phyloP scores from a whole-genome alignment of 1,140 invertebrate species.

The Kradibia gibbosae region DNA sequence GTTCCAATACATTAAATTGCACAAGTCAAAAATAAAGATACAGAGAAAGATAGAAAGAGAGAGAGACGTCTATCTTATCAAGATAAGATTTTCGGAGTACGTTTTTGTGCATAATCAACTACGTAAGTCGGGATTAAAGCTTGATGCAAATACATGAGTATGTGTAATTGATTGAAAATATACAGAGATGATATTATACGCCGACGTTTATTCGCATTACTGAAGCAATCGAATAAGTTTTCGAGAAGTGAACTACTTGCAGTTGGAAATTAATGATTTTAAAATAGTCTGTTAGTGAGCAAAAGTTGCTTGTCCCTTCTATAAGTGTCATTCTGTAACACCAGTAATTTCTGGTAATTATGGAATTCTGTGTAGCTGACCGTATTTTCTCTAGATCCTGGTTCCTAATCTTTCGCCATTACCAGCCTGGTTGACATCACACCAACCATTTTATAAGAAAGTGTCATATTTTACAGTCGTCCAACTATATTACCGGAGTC shows the following conservation, averaged over 20 bases:
- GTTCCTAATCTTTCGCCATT: not conserved
- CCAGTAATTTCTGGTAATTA: slow-evolving; percentile 16
- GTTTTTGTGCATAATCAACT: slow-evolving; percentile 12
- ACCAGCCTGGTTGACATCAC: not conserved
- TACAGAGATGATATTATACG: slow-evolving; percentile 22
- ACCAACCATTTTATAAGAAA: not conserved
- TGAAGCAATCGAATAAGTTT: not conserved
- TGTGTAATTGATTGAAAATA: slow-evolving; percentile 12
- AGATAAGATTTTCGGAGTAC: not conserved
- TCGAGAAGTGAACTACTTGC: not conserved
- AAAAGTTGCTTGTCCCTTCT: not conserved
- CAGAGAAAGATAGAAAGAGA: not conserved
- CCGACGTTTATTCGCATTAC: slow-evolving; percentile 8
- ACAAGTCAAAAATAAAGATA: not conserved
- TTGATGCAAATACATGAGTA: not conserved
- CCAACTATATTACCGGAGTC: not conserved
- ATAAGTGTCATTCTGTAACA: not conserved
- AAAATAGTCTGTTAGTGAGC: slow-evolving; percentile 27
- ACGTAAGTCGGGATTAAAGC: slow-evolving; percentile 4
- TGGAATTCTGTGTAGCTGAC: slow-evolving; percentile 2
- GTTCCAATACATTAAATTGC: not conserved
- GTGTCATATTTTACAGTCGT: not conserved
- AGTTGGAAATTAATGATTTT: slow-evolving; percentile 34
- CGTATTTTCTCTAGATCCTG: no score
- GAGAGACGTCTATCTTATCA: slow-evolving; percentile 13